Conservation (phyloP, 2,888 invertebrate genomes). For the Parnassius apollo region DNA sequence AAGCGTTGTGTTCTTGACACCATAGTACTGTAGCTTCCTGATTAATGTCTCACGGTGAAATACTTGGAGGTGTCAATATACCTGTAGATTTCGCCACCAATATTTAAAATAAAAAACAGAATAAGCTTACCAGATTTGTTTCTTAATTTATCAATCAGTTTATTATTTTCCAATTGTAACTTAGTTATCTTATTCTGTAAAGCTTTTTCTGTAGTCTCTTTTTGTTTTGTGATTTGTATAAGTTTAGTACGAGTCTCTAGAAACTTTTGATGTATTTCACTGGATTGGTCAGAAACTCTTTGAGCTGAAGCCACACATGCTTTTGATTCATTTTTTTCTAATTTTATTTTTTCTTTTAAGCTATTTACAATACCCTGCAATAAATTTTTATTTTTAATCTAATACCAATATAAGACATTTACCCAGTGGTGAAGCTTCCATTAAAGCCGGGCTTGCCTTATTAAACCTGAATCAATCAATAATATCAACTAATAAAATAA, state of each 20-base stretch:
- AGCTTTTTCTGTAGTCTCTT: slow-evolving; percentile 56
- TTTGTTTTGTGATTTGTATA: slow-evolving; percentile 60
- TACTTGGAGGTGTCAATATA: neutral
- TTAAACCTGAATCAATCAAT: too few relatives aligned
- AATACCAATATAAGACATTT: neutral
- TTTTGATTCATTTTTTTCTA: slow-evolving; percentile 65
- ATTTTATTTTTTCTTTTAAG: slow-evolving; percentile 54
- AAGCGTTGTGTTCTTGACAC: too few relatives aligned
- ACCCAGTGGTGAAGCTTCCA: too few relatives aligned
- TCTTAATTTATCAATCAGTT: slow-evolving; percentile 58
- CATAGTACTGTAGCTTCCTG: too few relatives aligned
- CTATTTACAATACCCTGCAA: slow-evolving; percentile 51
- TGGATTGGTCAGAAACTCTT: slow-evolving; percentile 65
- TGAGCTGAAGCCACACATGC: slow-evolving; percentile 71
- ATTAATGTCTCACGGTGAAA: too few relatives aligned
- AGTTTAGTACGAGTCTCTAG: slow-evolving; percentile 55
- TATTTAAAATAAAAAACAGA: neutral
- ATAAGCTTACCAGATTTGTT: slow-evolving; percentile 56
- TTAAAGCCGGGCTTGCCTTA: too few relatives aligned
- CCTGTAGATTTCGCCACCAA: too few relatives aligned
- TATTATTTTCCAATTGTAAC: slow-evolving; percentile 64
- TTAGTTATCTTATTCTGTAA: slow-evolving; percentile 62
- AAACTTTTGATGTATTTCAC: slow-evolving; percentile 54
- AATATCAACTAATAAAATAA: too few relatives aligned
- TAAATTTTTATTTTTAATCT: neutral